Conservation (phyloP, 2,797 vertebrate species). For the Centroberyx gerrardi region DNA sequence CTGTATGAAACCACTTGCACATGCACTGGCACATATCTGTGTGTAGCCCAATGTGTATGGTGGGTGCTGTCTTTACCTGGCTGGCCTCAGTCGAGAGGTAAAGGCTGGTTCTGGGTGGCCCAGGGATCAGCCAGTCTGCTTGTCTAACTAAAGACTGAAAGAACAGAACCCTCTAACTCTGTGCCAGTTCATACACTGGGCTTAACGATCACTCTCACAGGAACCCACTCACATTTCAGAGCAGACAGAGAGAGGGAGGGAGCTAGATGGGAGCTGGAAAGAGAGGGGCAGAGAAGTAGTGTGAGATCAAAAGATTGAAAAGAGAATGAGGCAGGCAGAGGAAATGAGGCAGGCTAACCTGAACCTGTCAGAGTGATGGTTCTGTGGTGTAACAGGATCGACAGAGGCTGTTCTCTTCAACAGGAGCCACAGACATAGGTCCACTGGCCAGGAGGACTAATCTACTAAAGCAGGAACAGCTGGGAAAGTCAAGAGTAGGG, state of each 20-base stretch:
- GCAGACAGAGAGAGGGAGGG: constrained; percentile 43
- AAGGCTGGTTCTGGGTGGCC: constrained; percentile 78
- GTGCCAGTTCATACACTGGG: constrained; percentile 74
- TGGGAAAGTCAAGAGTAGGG: neutral
- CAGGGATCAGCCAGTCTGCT: constrained; percentile 66
- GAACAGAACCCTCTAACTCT: constrained; percentile 65
- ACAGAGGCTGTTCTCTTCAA: neutral
- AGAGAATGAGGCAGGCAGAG: constrained; percentile 48
- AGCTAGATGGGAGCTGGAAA: constrained; percentile 37
- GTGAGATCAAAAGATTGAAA: constrained; percentile 57
- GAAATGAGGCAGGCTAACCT: constrained; percentile 22
- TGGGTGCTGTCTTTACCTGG: constrained; percentile 66
- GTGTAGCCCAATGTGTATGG: constrained; percentile 23
- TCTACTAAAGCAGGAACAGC: constrained; percentile 27
- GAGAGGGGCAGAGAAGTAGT: constrained; percentile 36
- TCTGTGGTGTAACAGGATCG: constrained; percentile 4
- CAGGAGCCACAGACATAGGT: constrained; percentile 17
- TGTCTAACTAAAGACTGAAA: constrained; percentile 56
- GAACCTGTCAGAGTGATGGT: constrained; percentile 29
- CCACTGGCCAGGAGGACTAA: constrained; percentile 32
- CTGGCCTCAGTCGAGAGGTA: constrained; percentile 52
- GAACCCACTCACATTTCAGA: constrained; percentile 70
- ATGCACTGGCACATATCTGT: constrained; percentile 12
- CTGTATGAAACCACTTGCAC: constrained; percentile 51
- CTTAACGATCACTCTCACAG: constrained; percentile 70